A percentile compares a stretch with the other conserved stretches of the same genome.
phyloP scores from a whole-genome alignment of 2,113 vertebrate species.

The Mola mola region DNA sequence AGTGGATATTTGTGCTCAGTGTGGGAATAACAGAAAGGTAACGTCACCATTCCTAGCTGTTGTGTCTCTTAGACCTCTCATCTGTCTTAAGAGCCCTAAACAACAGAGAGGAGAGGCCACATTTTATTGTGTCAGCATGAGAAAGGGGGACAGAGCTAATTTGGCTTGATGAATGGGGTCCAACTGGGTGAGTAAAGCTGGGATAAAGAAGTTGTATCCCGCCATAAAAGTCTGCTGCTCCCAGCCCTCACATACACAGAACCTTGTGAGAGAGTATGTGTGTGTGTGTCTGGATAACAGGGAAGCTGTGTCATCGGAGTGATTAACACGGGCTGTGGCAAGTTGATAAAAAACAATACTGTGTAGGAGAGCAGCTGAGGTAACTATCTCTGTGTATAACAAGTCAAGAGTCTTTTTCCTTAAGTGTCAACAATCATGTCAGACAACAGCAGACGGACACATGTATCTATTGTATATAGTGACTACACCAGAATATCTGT shows the following conservation, averaged over 20 bases:
- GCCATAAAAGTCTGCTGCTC: slow-evolving; percentile 54
- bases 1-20: slow-evolving; percentile 7
- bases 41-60: slow-evolving; percentile 30
- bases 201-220: slow-evolving; percentile 58
- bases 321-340: slow-evolving; percentile 51
- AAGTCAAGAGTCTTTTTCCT: slow-evolving; percentile 45
- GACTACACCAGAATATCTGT: slow-evolving; percentile 27
- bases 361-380: slow-evolving; percentile 6
- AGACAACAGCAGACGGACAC: slow-evolving; percentile 23
- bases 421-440: slow-evolving; percentile 53
- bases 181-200: slow-evolving; percentile 63
- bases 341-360: slow-evolving; percentile 45
- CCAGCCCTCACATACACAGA: slow-evolving; percentile 21
- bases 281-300: slow-evolving; percentile 16
- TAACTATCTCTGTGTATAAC: slow-evolving; percentile 5
- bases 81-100: slow-evolving; percentile 62
- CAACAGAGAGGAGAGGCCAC: slow-evolving; percentile 63
- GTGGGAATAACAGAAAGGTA: slow-evolving; percentile 5
- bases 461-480: slow-evolving; percentile 7
- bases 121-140: slow-evolving; percentile 75
- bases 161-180: slow-evolving; percentile 69
- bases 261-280: slow-evolving; percentile 3
- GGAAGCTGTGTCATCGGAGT: slow-evolving; percentile 32
- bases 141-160: slow-evolving; percentile 59
- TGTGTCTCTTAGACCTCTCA: slow-evolving; percentile 58